These are phyloP conservation scores for Melanocharis versteri DNA, from an alignment of 2,113 vertebrate genomes.

Conservation along the genomic window DNA sequence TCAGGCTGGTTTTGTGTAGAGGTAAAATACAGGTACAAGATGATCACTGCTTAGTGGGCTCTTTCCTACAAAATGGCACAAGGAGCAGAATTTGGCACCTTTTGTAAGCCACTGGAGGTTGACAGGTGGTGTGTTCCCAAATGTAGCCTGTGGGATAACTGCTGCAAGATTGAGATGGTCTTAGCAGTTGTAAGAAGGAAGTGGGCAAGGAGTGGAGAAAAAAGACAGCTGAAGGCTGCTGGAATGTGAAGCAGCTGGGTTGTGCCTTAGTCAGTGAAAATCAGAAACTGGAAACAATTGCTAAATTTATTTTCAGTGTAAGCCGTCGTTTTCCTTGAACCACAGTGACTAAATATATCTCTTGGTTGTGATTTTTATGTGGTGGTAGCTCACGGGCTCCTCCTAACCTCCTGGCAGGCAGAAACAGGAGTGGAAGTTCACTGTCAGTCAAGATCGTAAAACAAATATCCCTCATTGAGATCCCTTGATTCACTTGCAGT, in stretches of 20 bases:
- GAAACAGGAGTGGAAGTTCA: background rate
- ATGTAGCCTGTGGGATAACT: background rate
- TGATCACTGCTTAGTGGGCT: rapidly evolving
- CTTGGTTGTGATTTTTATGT: constrained; percentile 8
- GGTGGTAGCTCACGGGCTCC: constrained; percentile 17
- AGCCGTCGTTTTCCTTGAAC: constrained; percentile 38
- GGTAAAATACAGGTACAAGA: background rate
- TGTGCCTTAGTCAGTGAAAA: constrained; percentile 27
- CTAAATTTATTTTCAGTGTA: constrained; percentile 55
- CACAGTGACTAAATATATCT: constrained; percentile 47
- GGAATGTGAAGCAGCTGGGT: constrained; percentile 42
- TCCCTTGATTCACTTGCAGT: background rate
- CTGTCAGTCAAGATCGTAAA: background rate
- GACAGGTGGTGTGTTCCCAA: background rate
- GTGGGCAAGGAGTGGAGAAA: background rate
- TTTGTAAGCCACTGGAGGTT: rapidly evolving
- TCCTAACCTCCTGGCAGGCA: background rate
- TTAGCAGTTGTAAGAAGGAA: background rate
- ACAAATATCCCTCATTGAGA: background rate
- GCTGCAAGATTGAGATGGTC: background rate
- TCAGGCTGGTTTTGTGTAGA: background rate
- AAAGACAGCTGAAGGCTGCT: constrained; percentile 35
- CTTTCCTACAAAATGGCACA: background rate
- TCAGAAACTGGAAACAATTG: constrained; percentile 55
- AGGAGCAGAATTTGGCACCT: background rate